phyloP scores from a whole-genome alignment of 1,140 invertebrate species.

The Anastrepha obliqua region DNA sequence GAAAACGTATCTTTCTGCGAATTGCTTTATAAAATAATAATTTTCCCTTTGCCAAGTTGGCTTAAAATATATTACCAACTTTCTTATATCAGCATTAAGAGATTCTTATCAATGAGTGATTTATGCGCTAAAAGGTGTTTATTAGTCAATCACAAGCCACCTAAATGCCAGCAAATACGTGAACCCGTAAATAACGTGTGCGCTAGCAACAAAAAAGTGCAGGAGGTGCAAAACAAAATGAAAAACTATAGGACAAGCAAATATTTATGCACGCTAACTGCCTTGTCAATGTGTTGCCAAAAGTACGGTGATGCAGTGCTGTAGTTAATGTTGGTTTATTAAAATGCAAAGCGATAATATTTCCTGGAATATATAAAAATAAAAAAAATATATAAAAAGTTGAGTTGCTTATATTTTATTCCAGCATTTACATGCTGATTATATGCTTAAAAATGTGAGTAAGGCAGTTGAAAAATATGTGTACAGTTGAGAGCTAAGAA shows the following conservation, averaged over 20 bases:
- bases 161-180: slow-evolving; percentile 61
- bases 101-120: slow-evolving; percentile 71
- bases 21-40: no score
- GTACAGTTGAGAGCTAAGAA: no score
- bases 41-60: no score
- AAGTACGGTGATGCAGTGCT: neutral
- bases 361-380: slow-evolving; percentile 71
- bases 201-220: neutral
- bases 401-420: no score
- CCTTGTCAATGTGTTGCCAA: neutral
- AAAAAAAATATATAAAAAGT: neutral
- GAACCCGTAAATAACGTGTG: neutral
- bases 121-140: slow-evolving; percentile 73
- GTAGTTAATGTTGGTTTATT: slow-evolving; percentile 57
- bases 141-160: slow-evolving; percentile 61
- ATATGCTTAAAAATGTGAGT: no score
- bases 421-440: no score
- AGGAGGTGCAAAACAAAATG: neutral
- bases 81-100: neutral
- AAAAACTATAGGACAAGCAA: neutral
- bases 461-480: no score
- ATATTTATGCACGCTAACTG: neutral
- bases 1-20: no score
- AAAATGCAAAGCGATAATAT: slow-evolving; percentile 70
- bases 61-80: neutral